A percentile compares a stretch with the other conserved stretches of the same genome.
phyloP scores from a whole-genome alignment of 2,797 vertebrate genomes.

The Xenentodon cancila region DNA sequence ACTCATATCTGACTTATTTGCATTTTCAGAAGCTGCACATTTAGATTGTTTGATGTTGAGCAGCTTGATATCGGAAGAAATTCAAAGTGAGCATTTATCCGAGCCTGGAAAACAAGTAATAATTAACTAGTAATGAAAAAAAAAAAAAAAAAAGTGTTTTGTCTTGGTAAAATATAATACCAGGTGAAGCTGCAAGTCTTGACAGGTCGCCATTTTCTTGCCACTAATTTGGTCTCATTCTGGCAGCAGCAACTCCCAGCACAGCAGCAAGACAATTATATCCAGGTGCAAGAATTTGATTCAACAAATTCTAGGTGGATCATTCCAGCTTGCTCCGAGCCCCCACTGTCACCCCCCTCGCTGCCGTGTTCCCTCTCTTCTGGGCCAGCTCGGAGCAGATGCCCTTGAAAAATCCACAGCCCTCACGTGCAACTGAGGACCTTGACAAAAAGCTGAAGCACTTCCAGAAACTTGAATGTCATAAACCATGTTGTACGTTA shows the following conservation, averaged over 20 bases:
- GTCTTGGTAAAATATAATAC: slow-evolving; percentile 86
- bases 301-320: slow-evolving; percentile 97
- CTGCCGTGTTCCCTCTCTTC: slow-evolving; percentile 78
- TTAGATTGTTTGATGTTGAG: slow-evolving; percentile 43
- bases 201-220: slow-evolving; percentile 93
- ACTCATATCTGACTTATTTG: slow-evolving; percentile 46
- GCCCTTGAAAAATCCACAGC: slow-evolving; percentile 86
- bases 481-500: slow-evolving; percentile 82
- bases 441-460: slow-evolving; percentile 84
- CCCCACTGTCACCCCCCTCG: slow-evolving; percentile 50
- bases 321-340: slow-evolving; percentile 82
- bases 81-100: slow-evolving; percentile 43
- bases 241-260: slow-evolving; percentile 92
- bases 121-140: slow-evolving; percentile 60
- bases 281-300: slow-evolving; percentile 99
- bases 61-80: slow-evolving; percentile 40
- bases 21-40: slow-evolving; percentile 39
- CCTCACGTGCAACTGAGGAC: slow-evolving; percentile 80
- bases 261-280: slow-evolving; percentile 96
- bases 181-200: slow-evolving; percentile 90
- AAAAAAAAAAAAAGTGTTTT: slow-evolving; percentile 80
- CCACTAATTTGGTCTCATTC: slow-evolving; percentile 95
- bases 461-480: slow-evolving; percentile 86
- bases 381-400: slow-evolving; percentile 89
- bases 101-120: slow-evolving; percentile 61